Conservation (phyloP, 1,140 invertebrate species). For the Aphis gossypii region DNA sequence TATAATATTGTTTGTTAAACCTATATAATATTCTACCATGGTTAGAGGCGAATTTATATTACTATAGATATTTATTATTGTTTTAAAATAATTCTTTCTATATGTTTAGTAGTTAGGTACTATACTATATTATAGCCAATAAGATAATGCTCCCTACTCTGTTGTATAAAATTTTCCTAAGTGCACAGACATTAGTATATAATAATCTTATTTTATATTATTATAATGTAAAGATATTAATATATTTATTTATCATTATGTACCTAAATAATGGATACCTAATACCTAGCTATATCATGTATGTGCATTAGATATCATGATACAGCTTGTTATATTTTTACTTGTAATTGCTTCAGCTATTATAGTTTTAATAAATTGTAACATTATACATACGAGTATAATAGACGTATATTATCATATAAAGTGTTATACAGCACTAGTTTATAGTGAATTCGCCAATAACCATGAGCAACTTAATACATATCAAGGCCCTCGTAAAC, state of each 20-base stretch:
- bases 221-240: not conserved
- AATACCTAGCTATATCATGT: not conserved
- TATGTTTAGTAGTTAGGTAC: not conserved
- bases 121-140: not conserved
- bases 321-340: not conserved
- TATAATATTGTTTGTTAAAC: constrained; percentile 26
- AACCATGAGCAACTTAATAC: not conserved
- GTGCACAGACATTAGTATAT: not conserved
- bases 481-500: constrained; percentile 49
- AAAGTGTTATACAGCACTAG: not conserved
- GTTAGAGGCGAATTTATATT: constrained; percentile 30
- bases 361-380: constrained; percentile 8
- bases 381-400: not conserved
- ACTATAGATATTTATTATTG: constrained; percentile 9
- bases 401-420: not conserved
- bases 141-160: not conserved
- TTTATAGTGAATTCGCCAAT: constrained; percentile 26
- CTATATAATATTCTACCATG: constrained; percentile 31
- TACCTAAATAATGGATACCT: not conserved
- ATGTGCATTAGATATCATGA: not conserved
- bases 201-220: not conserved
- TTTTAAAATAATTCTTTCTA: constrained; percentile 2
- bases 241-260: not conserved
- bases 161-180: not conserved
- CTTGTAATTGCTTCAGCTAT: not conserved